phyloP scores from a whole-genome alignment of 2,888 invertebrate species.

The Byasa hedistus region DNA sequence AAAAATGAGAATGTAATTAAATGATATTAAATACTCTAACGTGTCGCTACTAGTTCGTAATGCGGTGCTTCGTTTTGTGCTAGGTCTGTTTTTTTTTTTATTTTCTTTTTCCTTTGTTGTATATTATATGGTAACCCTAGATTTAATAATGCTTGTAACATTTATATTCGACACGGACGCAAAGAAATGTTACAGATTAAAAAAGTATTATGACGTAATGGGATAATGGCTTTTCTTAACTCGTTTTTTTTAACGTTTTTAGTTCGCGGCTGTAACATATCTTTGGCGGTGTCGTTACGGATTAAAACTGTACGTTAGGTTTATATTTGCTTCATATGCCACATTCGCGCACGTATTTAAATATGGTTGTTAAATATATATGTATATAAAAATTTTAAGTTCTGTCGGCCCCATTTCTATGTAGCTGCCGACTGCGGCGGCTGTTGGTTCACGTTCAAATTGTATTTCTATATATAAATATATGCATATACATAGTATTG shows the following conservation, averaged over 20 bases:
- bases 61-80: conserved; percentile 57
- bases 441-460: background rate
- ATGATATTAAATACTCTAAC: conserved; percentile 43
- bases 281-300: conserved; percentile 8
- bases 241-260: background rate
- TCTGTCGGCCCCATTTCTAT: background rate
- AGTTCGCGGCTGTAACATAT: conserved; percentile 1
- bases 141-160: conserved; percentile 52
- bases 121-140: conserved; percentile 57
- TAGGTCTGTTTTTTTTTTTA: conserved; percentile 40
- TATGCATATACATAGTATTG: background rate
- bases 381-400: conserved; percentile 7
- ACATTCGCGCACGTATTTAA: background rate
- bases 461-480: background rate
- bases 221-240: background rate
- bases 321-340: conserved; percentile 22
- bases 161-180: conserved; percentile 37
- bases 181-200: conserved; percentile 25
- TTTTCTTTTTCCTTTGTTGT: conserved; percentile 47
- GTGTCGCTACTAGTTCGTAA: conserved; percentile 45
- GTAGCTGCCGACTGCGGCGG: conserved; percentile 2
- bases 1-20: conserved; percentile 54
- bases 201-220: conserved; percentile 10
- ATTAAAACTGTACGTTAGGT: conserved; percentile 7
- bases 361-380: conserved; percentile 6